Conservation (phyloP, 2,888 invertebrate species). For the Deroplatys truncata region DNA sequence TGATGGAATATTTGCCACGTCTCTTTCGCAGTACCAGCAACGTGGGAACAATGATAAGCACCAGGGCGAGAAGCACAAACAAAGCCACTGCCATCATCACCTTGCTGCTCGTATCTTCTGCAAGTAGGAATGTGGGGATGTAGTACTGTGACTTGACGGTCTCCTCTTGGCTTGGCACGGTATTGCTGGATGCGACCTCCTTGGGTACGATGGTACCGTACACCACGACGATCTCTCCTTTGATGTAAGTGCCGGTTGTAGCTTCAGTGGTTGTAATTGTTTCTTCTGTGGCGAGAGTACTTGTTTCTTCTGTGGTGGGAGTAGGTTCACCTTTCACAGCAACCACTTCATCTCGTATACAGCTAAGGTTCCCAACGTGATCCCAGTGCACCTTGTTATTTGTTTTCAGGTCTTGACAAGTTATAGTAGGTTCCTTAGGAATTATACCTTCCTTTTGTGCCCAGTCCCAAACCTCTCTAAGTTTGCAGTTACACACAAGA, state of each 20-base stretch:
- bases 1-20: neutral
- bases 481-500: neutral
- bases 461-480: neutral
- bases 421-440: neutral
- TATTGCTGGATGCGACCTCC: neutral
- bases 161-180: neutral
- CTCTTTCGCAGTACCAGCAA: neutral
- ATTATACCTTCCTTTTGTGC: neutral
- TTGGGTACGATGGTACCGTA: neutral
- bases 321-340: neutral
- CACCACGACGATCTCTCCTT: neutral
- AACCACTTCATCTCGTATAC: neutral
- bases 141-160: neutral
- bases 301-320: neutral
- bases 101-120: neutral
- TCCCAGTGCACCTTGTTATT: neutral
- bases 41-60: neutral
- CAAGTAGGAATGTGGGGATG: neutral
- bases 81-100: neutral
- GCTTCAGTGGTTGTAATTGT: too few relatives aligned
- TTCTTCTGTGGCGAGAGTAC: too few relatives aligned
- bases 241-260: neutral
- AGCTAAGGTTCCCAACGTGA: neutral
- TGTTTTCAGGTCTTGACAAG: neutral
- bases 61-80: neutral